A percentile compares a stretch with the other conserved stretches of the same genome.
Evolutionary conservation across 2,113 vertebrate species (phyloP).

Genomic region (Tychaedon coryphoeus): DNA sequence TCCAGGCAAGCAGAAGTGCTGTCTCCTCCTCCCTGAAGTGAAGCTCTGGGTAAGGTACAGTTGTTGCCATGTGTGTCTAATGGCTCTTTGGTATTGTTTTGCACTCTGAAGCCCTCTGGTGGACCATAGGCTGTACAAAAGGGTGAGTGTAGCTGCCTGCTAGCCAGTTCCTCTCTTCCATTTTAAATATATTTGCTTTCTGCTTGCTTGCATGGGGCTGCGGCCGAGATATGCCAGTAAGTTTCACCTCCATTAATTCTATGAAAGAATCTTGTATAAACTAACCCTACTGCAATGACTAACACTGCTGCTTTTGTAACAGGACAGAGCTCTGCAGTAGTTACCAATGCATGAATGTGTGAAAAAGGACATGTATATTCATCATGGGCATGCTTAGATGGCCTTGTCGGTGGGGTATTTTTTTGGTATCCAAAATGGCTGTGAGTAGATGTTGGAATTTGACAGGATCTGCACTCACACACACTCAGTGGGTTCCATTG

Average conservation of each 20-base stretch:
- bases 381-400: conserved; percentile 70
- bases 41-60: conserved; percentile 65
- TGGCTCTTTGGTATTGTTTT: conserved; percentile 99
- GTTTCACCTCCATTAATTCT: conserved; percentile 77
- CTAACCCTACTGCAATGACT: conserved; percentile 78
- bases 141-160: conserved; percentile 99
- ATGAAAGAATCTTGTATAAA: conserved; percentile 45
- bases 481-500: not conserved
- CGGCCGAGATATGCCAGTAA: conserved; percentile 76
- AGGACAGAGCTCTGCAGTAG: conserved; percentile 64
- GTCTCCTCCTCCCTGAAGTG: conserved; percentile 38
- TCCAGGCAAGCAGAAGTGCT: conserved; percentile 52
- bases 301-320: conserved; percentile 66
- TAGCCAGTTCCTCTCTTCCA: conserved; percentile 83
- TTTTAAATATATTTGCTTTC: conserved; percentile 81
- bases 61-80: conserved; percentile 85
- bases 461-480: not conserved
- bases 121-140: conserved; percentile 99
- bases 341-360: conserved; percentile 70
- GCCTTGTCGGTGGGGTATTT: not conserved
- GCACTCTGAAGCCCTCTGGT: conserved; percentile 99
- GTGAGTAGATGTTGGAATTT: not conserved
- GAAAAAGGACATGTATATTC: conserved; percentile 14
- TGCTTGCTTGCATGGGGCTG: conserved; percentile 99
- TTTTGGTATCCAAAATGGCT: not conserved